Conservation (phyloP, 1,140 invertebrate genomes). For the Parasteatoda tepidariorum region DNA sequence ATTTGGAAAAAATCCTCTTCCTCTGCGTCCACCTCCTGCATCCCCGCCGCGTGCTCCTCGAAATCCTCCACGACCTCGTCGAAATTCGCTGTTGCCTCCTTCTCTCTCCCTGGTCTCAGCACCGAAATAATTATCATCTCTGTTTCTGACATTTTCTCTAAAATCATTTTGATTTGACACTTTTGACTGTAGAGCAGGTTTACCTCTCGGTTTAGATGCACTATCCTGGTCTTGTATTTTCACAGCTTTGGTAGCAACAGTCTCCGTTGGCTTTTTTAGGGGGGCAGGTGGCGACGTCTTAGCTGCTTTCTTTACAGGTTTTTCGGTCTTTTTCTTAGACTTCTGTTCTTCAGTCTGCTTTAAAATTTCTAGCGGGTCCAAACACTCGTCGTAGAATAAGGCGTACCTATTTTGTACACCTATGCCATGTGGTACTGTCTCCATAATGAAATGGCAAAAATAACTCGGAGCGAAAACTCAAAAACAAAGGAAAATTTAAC, state of each 20-base stretch:
- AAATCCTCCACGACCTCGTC: conserved; percentile 66
- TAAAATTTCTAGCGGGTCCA: conserved; percentile 86
- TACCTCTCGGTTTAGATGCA: neutral
- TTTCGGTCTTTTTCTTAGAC: conserved; percentile 84
- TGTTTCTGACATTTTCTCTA: conserved; percentile 75
- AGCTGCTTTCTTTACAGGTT: conserved; percentile 77
- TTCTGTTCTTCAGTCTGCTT: conserved; percentile 76
- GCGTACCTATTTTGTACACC: conserved; percentile 91
- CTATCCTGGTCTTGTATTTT: conserved; percentile 9
- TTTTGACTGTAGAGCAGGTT: neutral
- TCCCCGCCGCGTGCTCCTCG: conserved; percentile 68
- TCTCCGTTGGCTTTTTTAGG: conserved; percentile 26
- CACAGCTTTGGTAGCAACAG: neutral
- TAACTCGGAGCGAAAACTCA: neutral
- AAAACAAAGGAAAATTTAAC: no score
- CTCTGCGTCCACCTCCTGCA: conserved; percentile 66
- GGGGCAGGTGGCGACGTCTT: conserved; percentile 69
- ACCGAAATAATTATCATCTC: conserved; percentile 72
- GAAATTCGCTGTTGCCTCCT: conserved; percentile 68
- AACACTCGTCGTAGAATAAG: conserved; percentile 83
- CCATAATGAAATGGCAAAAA: neutral
- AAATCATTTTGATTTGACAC: conserved; percentile 71
- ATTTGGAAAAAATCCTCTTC: conserved; percentile 74
- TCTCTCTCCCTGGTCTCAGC: conserved; percentile 62
- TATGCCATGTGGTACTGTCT: conserved; percentile 69